Percentiles rank a stretch among this genome's conserved stretches.
phyloP scores from a whole-genome alignment of 1,140 invertebrate genomes.

The Eciton burchellii region DNA sequence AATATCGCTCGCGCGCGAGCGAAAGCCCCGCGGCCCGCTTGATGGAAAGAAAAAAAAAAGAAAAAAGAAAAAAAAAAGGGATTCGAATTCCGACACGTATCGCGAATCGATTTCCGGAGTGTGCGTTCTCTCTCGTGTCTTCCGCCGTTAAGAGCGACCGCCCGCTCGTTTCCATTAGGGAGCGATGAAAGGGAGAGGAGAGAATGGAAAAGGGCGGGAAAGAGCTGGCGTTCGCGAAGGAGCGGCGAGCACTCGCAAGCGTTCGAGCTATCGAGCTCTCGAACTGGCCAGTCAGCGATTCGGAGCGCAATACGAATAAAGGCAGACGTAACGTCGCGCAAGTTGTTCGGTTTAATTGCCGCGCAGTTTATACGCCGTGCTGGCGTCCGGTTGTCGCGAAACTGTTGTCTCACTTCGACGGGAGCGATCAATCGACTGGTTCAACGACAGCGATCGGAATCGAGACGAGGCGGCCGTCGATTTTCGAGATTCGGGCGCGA shows the following conservation, averaged over 20 bases:
- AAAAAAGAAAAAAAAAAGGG: no score
- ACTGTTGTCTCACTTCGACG: no score
- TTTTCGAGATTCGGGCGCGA: no score
- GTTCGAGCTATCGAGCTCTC: neutral
- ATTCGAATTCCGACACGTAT: constrained; percentile 27
- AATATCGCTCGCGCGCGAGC: neutral
- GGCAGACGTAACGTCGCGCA: neutral
- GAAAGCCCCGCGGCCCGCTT: no score
- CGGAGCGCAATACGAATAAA: constrained; percentile 20
- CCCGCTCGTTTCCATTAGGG: constrained; percentile 59
- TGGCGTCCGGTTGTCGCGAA: no score
- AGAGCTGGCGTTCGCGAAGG: constrained; percentile 14
- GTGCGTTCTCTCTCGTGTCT: constrained; percentile 60
- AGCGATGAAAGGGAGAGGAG: constrained; percentile 37
- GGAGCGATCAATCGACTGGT: no score
- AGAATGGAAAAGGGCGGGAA: constrained; percentile 31
- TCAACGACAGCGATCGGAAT: no score
- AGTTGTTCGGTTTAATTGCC: constrained; percentile 35
- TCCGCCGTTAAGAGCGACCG: constrained; percentile 58
- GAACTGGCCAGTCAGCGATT: constrained; percentile 22
- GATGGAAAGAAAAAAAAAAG: no score
- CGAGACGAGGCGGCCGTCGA: no score
- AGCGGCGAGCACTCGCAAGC: neutral
- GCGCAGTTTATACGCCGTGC: constrained; percentile 3
- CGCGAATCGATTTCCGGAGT: constrained; percentile 32